Evolutionary conservation across 53 echinoderm and acorn worm genomes (phyloP), one percentile per base, ranked within the genome.

Genomic region (Zoroaster sp.): DNA sequence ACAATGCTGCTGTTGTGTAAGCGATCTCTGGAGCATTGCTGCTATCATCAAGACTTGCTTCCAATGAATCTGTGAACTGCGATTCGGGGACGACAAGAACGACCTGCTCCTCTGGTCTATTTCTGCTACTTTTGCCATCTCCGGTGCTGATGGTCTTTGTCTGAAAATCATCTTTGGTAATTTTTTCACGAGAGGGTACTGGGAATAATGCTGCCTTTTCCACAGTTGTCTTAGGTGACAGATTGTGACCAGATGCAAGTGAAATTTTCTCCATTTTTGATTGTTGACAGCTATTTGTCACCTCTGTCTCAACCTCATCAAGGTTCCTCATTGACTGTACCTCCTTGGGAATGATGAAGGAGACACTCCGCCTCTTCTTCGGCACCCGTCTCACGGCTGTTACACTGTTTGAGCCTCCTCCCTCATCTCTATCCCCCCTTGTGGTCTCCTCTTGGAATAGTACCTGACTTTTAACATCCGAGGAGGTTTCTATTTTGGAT

Each of bases 301-400:
- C 28, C 66, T 14, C 44, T n/a, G 1, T 43, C 33, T 4, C 23
- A 43, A 11, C 25, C 1, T 44, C 67, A 67, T 30, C 45, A 28
- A 30, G 1, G 33, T 30, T 43, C 44, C 33, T 66, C 6, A 6
- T 32, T 1, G 68, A 32, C 32, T 42, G 30, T 28, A 42, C 12
- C 51, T 85, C 85, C 21, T 85, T 71, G 47, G 85, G 85, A 71
- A 85, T 85, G 49, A 28, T 66, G 25, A 94, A 94, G 30, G 94
- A 94, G 34, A 94, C 94, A 68, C 88, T 94, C 6, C 94, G 76
- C 59, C 94, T 79, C 78, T 94, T 91, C 33, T 73, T 69, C 36
- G 69, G 70, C 28, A 40, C 15, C 4, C 70, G 69, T 85, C 33
- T 85, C 40, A 70, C 46, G 15, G 69, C 38, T 35, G 46, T 3